A percentile compares a stretch with the other conserved stretches of the same genome.
Conservation (phyloP, 1,140 invertebrate species). For the Thalassaphorura encarpata region DNA sequence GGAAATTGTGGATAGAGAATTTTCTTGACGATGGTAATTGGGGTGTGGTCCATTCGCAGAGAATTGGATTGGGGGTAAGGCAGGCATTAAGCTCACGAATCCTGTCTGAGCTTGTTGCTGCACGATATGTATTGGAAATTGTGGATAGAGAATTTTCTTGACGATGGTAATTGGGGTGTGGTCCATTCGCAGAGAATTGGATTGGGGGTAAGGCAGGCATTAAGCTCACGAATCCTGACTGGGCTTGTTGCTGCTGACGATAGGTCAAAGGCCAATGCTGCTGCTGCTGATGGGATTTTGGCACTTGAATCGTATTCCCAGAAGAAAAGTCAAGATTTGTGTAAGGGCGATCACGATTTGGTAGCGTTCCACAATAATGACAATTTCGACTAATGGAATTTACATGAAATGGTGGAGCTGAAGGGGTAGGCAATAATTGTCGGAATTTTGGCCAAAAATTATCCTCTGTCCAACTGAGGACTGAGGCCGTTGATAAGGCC, state of each 20-base stretch:
- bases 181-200: too few species aligned
- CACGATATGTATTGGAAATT: not conserved
- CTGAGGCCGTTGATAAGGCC: not conserved
- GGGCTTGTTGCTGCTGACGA: too few species aligned
- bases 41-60: not conserved
- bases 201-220: too few species aligned
- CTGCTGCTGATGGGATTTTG: not conserved
- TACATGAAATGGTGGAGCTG: not conserved
- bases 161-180: not conserved
- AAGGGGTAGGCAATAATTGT: not conserved
- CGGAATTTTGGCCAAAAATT: conserved; percentile 18
- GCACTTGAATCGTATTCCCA: not conserved
- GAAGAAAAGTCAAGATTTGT: not conserved
- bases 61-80: conserved; percentile 36
- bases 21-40: not conserved
- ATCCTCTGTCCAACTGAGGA: conserved; percentile 6
- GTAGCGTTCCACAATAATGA: not conserved
- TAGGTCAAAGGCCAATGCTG: too few species aligned
- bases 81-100: conserved; percentile 16
- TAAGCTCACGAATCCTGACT: too few species aligned
- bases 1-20: conserved; percentile 7
- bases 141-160: not conserved
- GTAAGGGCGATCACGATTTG: not conserved
- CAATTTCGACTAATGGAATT: not conserved
- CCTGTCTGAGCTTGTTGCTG: not conserved